Conservation (phyloP, 2,797 vertebrate species). For the Sebastes steindachneri region DNA sequence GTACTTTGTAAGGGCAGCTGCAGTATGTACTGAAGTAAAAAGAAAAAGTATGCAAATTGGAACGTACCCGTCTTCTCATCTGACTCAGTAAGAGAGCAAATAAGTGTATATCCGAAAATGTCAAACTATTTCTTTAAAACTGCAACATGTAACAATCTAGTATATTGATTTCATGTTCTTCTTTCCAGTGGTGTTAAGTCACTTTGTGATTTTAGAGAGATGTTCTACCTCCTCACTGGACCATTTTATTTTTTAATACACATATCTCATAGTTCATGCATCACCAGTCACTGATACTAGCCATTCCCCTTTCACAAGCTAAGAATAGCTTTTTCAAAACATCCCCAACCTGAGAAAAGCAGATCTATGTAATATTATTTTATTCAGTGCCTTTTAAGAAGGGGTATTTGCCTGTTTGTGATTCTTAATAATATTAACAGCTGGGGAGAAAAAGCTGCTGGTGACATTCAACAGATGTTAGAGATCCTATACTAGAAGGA, state of each 20-base stretch:
- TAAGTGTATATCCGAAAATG: not conserved
- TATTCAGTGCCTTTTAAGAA: not conserved
- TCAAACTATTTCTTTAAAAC: not conserved
- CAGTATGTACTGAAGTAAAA: too few species aligned
- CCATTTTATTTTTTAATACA: not conserved
- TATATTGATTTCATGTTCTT: not conserved
- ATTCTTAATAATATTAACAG: not conserved
- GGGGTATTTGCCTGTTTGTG: not conserved
- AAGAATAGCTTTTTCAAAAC: constrained; percentile 1
- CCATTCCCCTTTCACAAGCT: constrained; percentile 1
- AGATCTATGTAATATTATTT: not conserved
- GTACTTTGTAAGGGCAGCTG: too few species aligned
- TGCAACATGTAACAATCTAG: not conserved
- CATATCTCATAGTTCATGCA: constrained; percentile 23
- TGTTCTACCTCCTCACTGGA: not conserved
- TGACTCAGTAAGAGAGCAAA: not conserved
- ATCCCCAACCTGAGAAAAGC: not conserved
- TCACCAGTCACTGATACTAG: not conserved
- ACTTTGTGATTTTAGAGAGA: constrained; percentile 2
- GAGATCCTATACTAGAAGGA: not conserved
- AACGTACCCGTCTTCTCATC: not conserved
- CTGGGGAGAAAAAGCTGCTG: not conserved
- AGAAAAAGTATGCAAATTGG: too few species aligned
- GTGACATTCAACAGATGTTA: constrained; percentile 17
- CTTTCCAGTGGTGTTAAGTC: not conserved